A percentile compares a stretch with the other conserved stretches of the same genome.
These are phyloP conservation scores for Pseudoatta argentina DNA, from an alignment of 1,140 invertebrate species.

Conservation along the genomic window DNA sequence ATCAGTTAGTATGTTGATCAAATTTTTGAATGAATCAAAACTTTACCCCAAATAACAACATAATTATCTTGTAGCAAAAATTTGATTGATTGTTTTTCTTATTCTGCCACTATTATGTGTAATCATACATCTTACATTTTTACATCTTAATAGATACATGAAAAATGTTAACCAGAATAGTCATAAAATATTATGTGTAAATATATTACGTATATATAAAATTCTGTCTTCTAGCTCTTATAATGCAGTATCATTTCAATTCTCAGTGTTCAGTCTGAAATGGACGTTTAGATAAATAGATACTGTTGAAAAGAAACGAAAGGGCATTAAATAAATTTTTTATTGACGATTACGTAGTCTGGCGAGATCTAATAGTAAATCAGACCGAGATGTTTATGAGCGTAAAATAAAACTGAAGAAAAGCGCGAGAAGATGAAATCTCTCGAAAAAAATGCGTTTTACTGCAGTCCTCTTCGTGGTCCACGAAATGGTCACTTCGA, in stretches of 20 bases:
- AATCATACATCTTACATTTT: too few species aligned
- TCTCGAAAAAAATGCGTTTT: conserved; percentile 46
- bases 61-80: too few species aligned
- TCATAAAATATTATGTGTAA: background rate
- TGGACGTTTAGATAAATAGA: background rate
- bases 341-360: background rate
- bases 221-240: background rate
- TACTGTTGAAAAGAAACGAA: background rate
- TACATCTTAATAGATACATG: too few species aligned
- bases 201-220: conserved; percentile 18
- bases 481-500: conserved; percentile 30
- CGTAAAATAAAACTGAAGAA: conserved; percentile 16
- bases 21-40: too few species aligned
- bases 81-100: too few species aligned
- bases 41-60: too few species aligned
- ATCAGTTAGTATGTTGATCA: too few species aligned
- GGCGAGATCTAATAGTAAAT: conserved; percentile 43
- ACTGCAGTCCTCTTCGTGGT: conserved; percentile 4
- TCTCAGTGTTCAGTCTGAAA: background rate
- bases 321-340: conserved; percentile 23
- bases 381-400: conserved; percentile 31
- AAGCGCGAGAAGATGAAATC: conserved; percentile 8
- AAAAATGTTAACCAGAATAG: background rate
- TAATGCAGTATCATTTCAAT: conserved; percentile 11
- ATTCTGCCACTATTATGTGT: too few species aligned